A percentile compares a stretch with the other conserved stretches of the same genome.
Conservation (phyloP, 2,888 invertebrate genomes). For the Caenorhabditis sp. region DNA sequence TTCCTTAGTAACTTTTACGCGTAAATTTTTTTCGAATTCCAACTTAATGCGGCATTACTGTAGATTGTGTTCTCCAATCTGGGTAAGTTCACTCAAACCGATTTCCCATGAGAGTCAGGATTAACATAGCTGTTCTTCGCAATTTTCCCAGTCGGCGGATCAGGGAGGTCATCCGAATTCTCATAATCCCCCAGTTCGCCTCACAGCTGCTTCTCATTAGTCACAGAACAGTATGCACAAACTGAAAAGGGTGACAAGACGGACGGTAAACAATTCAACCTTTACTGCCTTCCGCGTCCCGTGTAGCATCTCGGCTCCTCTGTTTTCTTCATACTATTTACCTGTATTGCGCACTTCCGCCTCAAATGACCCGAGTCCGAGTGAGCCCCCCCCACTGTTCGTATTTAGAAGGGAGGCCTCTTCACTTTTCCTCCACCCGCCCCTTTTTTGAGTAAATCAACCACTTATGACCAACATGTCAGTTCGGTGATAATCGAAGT, state of each 20-base stretch:
- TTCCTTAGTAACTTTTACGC: too few relatives aligned
- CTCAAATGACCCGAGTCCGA: conserved; percentile 39
- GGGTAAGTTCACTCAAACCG: too few relatives aligned
- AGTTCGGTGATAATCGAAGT: conserved; percentile 53
- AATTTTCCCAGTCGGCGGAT: conserved; percentile 6
- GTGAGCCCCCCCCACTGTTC: conserved; percentile 44
- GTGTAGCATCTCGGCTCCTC: conserved; percentile 17
- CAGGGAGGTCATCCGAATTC: conserved; percentile 21
- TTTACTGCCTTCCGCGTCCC: conserved; percentile 58
- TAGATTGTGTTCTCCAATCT: too few relatives aligned
- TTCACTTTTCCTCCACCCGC: conserved; percentile 38
- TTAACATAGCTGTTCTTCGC: too few relatives aligned
- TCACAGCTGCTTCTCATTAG: conserved; percentile 38
- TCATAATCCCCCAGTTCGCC: conserved; percentile 31
- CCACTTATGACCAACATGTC: conserved; percentile 61
- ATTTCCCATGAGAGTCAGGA: too few relatives aligned
- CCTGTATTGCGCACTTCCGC: conserved; percentile 57
- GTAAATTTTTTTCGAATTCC: too few relatives aligned
- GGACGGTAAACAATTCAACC: conserved; percentile 53
- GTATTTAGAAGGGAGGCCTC: conserved; percentile 46
- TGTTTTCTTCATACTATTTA: conserved; percentile 45
- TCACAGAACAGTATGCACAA: conserved; percentile 44
- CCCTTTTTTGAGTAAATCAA: conserved; percentile 62
- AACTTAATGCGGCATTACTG: too few relatives aligned
- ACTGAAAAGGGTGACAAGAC: conserved; percentile 61